These are phyloP conservation scores for Otus scops DNA, from an alignment of 2,797 vertebrate genomes.

Conservation along the genomic window DNA sequence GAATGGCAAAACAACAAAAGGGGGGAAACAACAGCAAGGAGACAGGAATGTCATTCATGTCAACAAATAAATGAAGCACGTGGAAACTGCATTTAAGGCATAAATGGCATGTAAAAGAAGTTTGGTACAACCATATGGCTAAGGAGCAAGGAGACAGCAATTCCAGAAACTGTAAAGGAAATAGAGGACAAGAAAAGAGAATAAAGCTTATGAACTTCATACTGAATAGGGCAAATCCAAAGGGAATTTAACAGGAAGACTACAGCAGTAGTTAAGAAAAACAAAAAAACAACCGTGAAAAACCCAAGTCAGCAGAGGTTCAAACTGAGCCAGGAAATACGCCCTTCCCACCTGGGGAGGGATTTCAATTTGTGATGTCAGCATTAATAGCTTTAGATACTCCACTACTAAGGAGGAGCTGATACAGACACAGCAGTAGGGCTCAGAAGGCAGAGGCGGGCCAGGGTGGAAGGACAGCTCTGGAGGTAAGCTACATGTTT, in stretches of 20 bases:
- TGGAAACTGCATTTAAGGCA: not conserved
- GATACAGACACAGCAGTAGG: not conserved
- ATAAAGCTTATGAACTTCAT: not conserved
- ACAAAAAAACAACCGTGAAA: not conserved
- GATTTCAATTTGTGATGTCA: not conserved
- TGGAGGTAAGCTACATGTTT: not conserved
- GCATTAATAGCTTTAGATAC: not conserved
- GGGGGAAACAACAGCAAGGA: not conserved
- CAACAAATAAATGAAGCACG: not conserved
- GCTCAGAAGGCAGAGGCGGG: not conserved
- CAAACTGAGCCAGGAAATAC: not conserved
- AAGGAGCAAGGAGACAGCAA: not conserved
- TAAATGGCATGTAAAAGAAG: not conserved
- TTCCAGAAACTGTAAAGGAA: not conserved
- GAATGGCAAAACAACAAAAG: not conserved
- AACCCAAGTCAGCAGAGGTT: not conserved
- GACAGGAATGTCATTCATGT: not conserved
- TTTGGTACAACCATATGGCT: not conserved
- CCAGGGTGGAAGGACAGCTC: not conserved
- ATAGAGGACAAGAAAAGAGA: not conserved
- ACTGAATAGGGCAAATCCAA: not conserved
- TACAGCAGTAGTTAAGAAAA: not conserved
- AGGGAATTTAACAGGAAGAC: not conserved
- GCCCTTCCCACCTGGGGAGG: not conserved
- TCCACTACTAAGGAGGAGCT: not conserved